Base-by-base conservation (phyloP, 2,797 vertebrate genomes). In the Catharus ustulatus region DNA sequence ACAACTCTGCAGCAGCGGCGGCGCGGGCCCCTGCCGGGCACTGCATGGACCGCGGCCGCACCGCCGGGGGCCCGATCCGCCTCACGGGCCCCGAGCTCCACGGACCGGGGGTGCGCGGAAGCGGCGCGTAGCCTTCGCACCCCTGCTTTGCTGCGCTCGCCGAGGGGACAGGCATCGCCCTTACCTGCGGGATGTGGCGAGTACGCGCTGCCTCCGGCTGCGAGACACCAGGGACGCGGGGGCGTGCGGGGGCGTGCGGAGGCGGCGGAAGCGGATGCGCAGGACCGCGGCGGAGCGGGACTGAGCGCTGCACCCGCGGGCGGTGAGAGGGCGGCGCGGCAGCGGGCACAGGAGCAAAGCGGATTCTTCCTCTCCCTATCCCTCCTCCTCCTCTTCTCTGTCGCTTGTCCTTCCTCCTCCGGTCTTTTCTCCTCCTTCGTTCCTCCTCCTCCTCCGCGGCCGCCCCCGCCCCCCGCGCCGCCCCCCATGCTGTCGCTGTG, bases 251-350 rank as follows among this genome's bases (percentile, higher is more conserved):
- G 55, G 23, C 34, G n/a, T 96, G 97, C 11, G 30, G 54, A 93
- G 14, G n/a, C n/a, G 52, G 75, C 96, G 98, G 98, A 98, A 98
- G 90, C 91, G 84, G 90, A 55, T 73, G 63, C 46, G 80, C 64
- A 24, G 43, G 67, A 34, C 4, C 34, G 54, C 69, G 8, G 55
- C 52, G 77, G 64, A 48, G 61, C 38, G 59, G 46, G 32, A 16
- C 12, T 19, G 45, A 19, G 34, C 11, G 30, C 23, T 14, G 73
- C 4, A 16, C 18, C 9, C 52, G 52, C 23, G 21, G 52, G 24
- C 6, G 48, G 62, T 8, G 16, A n/a, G 14, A 84, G 34, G 61
- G 64, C 38, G 63, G 72, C 59, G 15, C 24, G 30, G 52, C 26
- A 13, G 32, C 30, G 6, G 11, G 26, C 9, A 21, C 4, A 8